phyloP scores from a whole-genome alignment of 2,797 vertebrate species.

The Cirrhinus mrigala region DNA sequence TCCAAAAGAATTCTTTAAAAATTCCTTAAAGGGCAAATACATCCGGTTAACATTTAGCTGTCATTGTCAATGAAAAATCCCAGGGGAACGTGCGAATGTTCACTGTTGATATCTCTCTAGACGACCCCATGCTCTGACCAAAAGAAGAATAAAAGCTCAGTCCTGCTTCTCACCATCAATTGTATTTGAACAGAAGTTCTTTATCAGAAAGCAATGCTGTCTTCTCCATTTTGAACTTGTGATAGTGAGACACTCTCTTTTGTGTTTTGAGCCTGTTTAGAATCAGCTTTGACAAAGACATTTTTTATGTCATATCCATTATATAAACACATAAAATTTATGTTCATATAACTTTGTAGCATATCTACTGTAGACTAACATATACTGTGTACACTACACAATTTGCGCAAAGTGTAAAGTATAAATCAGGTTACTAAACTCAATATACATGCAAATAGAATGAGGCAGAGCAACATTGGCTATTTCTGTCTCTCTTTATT shows the following conservation, averaged over 20 bases:
- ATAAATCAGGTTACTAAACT: conserved; percentile 31
- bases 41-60: conserved; percentile 51
- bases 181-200: conserved; percentile 48
- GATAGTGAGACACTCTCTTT: conserved; percentile 40
- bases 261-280: conserved; percentile 37
- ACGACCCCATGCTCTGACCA: conserved; percentile 45
- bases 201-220: conserved; percentile 54
- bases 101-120: conserved; percentile 51
- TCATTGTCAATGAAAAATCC: conserved; percentile 48
- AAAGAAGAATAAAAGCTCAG: conserved; percentile 47
- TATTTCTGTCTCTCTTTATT: conserved; percentile 10
- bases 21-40: conserved; percentile 6
- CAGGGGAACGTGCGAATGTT: conserved; percentile 44
- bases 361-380: neutral
- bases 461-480: neutral
- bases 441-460: conserved; percentile 47
- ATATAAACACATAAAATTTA: neutral
- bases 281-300: conserved; percentile 35
- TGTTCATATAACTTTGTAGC: neutral
- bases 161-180: conserved; percentile 37
- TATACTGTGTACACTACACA: neutral
- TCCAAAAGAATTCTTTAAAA: conserved; percentile 8
- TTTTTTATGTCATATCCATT: neutral
- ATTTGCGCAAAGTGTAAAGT: neutral
- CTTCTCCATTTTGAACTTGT: conserved; percentile 32